phyloP scores from a whole-genome alignment of 2,113 vertebrate species.

The Bombycilla garrulus region DNA sequence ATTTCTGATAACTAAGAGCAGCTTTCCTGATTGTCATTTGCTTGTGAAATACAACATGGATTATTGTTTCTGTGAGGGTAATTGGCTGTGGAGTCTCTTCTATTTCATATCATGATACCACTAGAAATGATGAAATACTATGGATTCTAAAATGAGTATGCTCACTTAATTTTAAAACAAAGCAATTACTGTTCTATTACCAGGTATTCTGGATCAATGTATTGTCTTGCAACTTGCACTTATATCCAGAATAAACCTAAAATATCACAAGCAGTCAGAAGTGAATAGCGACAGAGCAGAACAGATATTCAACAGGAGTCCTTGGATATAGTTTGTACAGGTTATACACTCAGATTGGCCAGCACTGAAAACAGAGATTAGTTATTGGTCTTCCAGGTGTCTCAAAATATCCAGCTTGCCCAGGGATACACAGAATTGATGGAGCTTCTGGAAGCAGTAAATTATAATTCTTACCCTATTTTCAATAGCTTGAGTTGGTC shows the following conservation, averaged over 20 bases:
- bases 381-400: background rate
- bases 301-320: background rate
- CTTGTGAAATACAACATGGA: background rate
- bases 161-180: constrained; percentile 65
- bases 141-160: constrained; percentile 43
- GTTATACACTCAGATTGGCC: background rate
- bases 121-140: constrained; percentile 51
- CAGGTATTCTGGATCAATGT: constrained; percentile 59
- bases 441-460: background rate
- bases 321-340: background rate
- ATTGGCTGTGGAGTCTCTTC: constrained; percentile 26
- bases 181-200: constrained; percentile 66
- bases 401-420: background rate
- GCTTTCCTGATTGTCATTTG: background rate
- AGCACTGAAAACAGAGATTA: background rate
- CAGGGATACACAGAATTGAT: background rate
- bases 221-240: constrained; percentile 36
- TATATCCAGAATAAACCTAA: constrained; percentile 53
- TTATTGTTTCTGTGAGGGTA: constrained; percentile 4
- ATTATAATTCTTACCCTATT: background rate
- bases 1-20: background rate
- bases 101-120: background rate
- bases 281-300: constrained; percentile 9
- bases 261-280: constrained; percentile 6
- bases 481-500: background rate